A percentile compares a stretch with the other conserved stretches of the same genome.
Conservation (phyloP, 2,797 vertebrate genomes). For the Rhabdophis nuchalis region DNA sequence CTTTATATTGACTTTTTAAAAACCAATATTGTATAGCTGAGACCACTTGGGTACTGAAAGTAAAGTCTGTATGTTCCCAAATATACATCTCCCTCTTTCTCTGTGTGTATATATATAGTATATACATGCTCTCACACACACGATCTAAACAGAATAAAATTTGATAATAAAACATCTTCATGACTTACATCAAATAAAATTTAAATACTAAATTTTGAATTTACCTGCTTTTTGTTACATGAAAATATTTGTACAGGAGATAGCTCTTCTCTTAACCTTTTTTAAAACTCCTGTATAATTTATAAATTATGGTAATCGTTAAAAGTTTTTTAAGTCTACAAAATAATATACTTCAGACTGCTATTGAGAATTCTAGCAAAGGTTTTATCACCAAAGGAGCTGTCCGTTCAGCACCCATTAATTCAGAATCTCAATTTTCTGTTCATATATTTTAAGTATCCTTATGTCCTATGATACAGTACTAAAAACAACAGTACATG, state of each 20-base stretch:
- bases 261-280: background rate
- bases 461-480: background rate
- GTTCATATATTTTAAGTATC: background rate
- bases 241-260: background rate
- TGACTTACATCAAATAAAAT: background rate
- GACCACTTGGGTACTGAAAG: background rate
- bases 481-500: background rate
- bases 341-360: background rate
- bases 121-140: background rate
- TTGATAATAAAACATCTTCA: background rate
- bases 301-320: background rate
- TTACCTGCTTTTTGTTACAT: background rate
- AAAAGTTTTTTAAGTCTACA: background rate
- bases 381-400: constrained; percentile 27
- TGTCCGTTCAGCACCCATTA: constrained; percentile 62
- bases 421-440: background rate
- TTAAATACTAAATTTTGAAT: background rate
- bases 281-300: background rate
- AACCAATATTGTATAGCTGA: background rate
- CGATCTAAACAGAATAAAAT: background rate
- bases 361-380: background rate
- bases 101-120: too few species aligned
- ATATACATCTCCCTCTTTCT: background rate
- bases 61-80: background rate
- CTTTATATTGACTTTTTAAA: too few species aligned